These are phyloP conservation scores for Iguana delicatissima DNA, from an alignment of 2,797 vertebrate species.

Conservation along the genomic window DNA sequence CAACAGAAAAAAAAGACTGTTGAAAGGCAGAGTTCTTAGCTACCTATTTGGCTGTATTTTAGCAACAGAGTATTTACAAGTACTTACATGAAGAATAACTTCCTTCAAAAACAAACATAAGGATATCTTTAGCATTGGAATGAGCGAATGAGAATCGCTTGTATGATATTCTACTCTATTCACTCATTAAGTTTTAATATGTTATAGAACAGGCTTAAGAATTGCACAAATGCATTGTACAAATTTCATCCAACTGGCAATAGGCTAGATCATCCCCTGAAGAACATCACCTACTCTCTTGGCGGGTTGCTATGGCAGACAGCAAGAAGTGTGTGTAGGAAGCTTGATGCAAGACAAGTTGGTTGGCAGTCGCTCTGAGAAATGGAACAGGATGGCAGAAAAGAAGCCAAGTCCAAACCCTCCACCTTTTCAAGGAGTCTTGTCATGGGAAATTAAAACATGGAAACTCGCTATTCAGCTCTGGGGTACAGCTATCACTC, in stretches of 20 bases:
- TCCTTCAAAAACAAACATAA: neutral
- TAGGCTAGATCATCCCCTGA: neutral
- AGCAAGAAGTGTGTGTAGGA: too few relatives aligned
- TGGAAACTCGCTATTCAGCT: too few relatives aligned
- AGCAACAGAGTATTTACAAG: neutral
- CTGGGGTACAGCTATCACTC: neutral
- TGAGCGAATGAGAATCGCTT: neutral
- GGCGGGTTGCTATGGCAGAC: neutral
- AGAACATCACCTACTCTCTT: neutral
- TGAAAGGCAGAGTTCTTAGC: constrained; percentile 25
- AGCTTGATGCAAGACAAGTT: neutral
- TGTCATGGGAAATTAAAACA: too few relatives aligned
- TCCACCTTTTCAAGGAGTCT: neutral
- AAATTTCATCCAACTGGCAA: neutral
- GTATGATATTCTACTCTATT: neutral
- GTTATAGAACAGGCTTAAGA: neutral
- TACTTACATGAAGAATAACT: neutral
- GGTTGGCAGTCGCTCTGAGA: neutral
- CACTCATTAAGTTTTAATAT: neutral
- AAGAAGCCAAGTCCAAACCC: neutral
- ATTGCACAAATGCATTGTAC: too few relatives aligned
- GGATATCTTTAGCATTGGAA: neutral
- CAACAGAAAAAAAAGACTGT: constrained; percentile 3
- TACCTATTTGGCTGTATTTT: neutral
- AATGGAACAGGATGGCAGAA: neutral